Evolutionary conservation across 2,888 invertebrate genomes (phyloP).

Genomic region (Rotaria magnacalcarata): DNA sequence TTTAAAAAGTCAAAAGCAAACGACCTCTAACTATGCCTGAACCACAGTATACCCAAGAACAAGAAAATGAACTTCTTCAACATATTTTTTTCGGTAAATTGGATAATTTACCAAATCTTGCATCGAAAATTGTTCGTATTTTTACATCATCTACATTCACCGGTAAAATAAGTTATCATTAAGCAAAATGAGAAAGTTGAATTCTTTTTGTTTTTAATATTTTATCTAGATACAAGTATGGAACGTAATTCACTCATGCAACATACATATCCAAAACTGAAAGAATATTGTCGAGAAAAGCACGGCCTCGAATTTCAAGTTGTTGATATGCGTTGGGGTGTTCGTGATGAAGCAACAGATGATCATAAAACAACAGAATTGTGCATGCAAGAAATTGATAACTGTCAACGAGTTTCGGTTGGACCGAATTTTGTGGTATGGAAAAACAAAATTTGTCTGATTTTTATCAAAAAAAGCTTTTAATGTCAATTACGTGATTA

Average conservation of each 20-base stretch:
- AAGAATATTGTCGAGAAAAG: conserved; percentile 91
- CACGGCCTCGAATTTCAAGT: conserved; percentile 97
- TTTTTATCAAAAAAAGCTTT: no score
- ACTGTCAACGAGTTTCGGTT: conserved; percentile 91
- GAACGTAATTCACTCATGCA: conserved; percentile 95
- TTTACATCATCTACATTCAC: conserved; percentile 98
- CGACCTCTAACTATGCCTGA: not conserved
- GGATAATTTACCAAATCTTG: conserved; percentile 82
- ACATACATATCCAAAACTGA: conserved; percentile 89
- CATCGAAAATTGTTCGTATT: conserved; percentile 93
- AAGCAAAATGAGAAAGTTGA: no score
- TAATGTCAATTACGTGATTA: not conserved
- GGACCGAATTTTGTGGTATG: conserved; percentile 83
- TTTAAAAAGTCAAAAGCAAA: not conserved
- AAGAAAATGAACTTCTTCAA: conserved; percentile 39
- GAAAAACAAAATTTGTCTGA: not conserved
- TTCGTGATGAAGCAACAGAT: conserved; percentile 92
- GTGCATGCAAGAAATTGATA: conserved; percentile 94
- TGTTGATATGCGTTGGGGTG: conserved; percentile 98
- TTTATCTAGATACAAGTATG: conserved; percentile 79
- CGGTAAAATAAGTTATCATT: conserved; percentile 64
- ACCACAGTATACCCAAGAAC: not conserved
- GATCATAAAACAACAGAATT: conserved; percentile 98
- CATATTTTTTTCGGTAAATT: conserved; percentile 40
- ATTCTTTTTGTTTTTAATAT: no score